A percentile compares a stretch with the other conserved stretches of the same genome.
phyloP scores from a whole-genome alignment of 92 coral and sea anemone genomes.

The Siderastrea siderea region DNA sequence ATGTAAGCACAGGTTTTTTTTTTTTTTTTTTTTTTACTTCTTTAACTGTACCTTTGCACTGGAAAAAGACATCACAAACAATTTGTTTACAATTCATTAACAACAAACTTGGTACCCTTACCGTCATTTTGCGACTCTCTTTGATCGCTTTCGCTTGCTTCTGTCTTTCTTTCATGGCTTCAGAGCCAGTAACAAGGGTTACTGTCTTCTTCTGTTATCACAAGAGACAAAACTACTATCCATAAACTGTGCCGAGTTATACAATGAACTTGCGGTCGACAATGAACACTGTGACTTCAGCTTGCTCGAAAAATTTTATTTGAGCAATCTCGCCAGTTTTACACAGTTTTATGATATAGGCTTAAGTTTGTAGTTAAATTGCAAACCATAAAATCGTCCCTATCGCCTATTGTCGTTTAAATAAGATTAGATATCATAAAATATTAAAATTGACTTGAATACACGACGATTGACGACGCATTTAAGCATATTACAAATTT shows the following conservation, averaged over 20 bases:
- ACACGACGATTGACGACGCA: background rate
- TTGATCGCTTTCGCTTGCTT: constrained; percentile 85
- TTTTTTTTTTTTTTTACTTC: no score
- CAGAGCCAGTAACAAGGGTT: constrained; percentile 88
- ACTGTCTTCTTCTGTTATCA: constrained; percentile 83
- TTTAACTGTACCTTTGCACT: background rate
- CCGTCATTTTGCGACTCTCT: constrained; percentile 82
- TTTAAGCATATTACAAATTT: background rate
- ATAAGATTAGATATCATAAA: background rate
- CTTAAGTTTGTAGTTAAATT: background rate
- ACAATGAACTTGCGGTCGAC: no score
- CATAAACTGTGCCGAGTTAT: background rate
- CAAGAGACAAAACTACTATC: background rate
- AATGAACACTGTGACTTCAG: background rate
- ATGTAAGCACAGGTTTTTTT: no score
- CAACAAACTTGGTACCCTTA: constrained; percentile 34
- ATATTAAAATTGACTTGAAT: constrained; percentile 5
- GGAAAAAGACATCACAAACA: background rate
- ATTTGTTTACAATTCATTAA: constrained; percentile 14
- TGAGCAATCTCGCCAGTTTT: background rate
- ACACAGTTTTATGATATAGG: no score
- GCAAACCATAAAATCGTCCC: background rate
- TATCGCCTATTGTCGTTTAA: background rate
- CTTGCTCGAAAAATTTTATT: background rate
- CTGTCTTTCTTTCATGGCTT: constrained; percentile 94